Evolutionary conservation across 2,797 vertebrate genomes (phyloP).

Genomic region (Apodemus agrarius): DNA sequence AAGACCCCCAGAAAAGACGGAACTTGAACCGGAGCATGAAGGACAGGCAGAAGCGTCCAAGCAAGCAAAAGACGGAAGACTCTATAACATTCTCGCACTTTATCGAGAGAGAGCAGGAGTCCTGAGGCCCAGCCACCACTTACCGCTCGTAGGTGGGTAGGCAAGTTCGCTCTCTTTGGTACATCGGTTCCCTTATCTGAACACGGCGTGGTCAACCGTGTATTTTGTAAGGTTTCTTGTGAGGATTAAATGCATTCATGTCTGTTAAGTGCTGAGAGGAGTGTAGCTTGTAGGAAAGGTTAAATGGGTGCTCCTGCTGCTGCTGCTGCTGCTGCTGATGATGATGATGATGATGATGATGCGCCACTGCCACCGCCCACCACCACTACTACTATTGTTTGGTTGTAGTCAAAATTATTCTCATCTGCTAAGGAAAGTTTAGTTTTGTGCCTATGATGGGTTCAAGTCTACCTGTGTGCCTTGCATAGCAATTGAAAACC

Average conservation of each 20-base stretch:
- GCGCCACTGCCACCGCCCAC: not conserved
- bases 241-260: not conserved
- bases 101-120: not conserved
- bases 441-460: not conserved
- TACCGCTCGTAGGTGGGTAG: not conserved
- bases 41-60: not conserved
- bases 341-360: too few species aligned
- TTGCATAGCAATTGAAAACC: not conserved
- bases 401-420: not conserved
- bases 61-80: not conserved
- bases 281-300: not conserved
- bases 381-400: not conserved
- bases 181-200: not conserved
- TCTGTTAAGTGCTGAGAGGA: not conserved
- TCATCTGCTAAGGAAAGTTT: not conserved
- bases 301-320: not conserved
- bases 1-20: not conserved
- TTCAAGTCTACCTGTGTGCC: not conserved
- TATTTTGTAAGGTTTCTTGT: not conserved
- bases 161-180: not conserved
- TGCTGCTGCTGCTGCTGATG: not conserved
- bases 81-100: not conserved
- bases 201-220: not conserved
- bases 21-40: not conserved
- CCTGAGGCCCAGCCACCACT: not conserved